Evolutionary conservation across 2,888 invertebrate species (phyloP).

Genomic region (Dolomedes plantarius): DNA sequence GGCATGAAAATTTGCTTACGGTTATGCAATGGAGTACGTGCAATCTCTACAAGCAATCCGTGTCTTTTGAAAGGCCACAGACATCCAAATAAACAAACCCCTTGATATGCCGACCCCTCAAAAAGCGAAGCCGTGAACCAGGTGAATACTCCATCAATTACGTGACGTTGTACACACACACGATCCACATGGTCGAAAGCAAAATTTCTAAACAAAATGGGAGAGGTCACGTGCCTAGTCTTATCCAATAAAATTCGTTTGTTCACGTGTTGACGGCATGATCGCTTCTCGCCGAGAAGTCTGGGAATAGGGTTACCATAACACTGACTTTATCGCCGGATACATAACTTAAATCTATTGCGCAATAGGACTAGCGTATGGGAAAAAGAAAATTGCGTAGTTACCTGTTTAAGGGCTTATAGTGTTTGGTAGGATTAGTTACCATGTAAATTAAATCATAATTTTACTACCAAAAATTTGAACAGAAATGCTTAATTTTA

Average conservation of each 20-base stretch:
- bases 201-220: slow-evolving; percentile 39
- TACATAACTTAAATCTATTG: slow-evolving; percentile 8
- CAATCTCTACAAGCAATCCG: not conserved
- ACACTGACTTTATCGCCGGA: not conserved
- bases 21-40: not conserved
- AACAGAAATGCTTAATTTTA: too few species aligned
- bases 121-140: not conserved
- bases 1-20: too few species aligned
- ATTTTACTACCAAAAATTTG: too few species aligned
- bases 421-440: not conserved
- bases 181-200: slow-evolving; percentile 9
- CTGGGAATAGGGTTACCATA: slow-evolving; percentile 7
- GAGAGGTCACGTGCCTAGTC: slow-evolving; percentile 27
- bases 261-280: slow-evolving; percentile 67
- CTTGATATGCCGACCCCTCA: not conserved
- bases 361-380: slow-evolving; percentile 19
- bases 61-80: slow-evolving; percentile 21
- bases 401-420: not conserved
- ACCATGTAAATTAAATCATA: not conserved
- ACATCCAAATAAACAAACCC: slow-evolving; percentile 33
- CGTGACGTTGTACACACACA: slow-evolving; percentile 54
- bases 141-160: slow-evolving; percentile 35
- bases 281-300: slow-evolving; percentile 51
- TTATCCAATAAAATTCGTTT: slow-evolving; percentile 41
- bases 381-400: not conserved